phyloP scores from a whole-genome alignment of 2,113 vertebrate species.

The Chelonoidis abingdonii region DNA sequence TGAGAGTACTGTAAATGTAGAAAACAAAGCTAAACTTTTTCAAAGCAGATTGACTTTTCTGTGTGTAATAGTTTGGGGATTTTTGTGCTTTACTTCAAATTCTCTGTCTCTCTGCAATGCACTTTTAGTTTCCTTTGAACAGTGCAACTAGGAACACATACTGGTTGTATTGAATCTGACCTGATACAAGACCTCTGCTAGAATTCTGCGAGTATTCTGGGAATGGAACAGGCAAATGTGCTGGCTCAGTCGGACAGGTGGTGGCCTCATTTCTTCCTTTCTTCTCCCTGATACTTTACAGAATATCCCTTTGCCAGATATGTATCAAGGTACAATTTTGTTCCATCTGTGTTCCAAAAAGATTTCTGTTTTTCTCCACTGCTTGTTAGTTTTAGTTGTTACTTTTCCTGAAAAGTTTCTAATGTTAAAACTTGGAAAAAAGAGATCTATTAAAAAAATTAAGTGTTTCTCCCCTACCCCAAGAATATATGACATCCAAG shows the following conservation, averaged over 20 bases:
- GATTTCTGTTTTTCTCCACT: slow-evolving; percentile 8
- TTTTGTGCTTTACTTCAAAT: neutral
- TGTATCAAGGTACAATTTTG: slow-evolving; percentile 3
- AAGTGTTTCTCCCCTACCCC: neutral
- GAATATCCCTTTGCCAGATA: neutral
- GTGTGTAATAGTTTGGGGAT: neutral
- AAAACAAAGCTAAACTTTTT: neutral
- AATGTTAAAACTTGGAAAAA: neutral
- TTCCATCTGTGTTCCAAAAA: neutral
- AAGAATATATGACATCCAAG: neutral
- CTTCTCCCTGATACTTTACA: neutral
- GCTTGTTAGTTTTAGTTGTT: neutral
- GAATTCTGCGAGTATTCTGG: neutral
- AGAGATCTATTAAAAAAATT: neutral
- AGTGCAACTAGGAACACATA: accelerated
- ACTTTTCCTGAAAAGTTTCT: neutral
- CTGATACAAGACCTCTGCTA: neutral
- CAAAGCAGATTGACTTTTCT: neutral
- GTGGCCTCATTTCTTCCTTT: neutral
- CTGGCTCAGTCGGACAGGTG: neutral
- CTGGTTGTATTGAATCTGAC: slow-evolving; percentile 5
- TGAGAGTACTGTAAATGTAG: neutral
- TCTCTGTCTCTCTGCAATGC: neutral
- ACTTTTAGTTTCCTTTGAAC: neutral
- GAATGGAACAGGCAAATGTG: neutral